Evolutionary conservation across 53 echinoderm and acorn worm species (phyloP).

Genomic region (Holothuria leucospilota): DNA sequence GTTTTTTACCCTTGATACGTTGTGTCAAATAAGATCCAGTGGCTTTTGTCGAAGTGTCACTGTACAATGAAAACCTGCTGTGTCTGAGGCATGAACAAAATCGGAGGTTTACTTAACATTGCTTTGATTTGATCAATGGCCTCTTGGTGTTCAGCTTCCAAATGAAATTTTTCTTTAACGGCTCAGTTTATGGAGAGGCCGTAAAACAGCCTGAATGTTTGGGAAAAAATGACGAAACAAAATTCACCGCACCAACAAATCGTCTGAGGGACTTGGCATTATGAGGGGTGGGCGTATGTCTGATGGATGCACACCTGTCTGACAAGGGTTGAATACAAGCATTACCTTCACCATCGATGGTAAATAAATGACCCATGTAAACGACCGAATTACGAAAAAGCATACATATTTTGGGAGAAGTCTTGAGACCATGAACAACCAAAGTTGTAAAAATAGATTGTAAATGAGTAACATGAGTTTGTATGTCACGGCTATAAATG

Average conservation of each 20-base stretch:
- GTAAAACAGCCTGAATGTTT: background rate
- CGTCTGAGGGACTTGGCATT: slow-evolving; percentile 12
- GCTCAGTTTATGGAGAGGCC: too few relatives aligned
- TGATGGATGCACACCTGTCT: slow-evolving; percentile 4
- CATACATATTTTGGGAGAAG: slow-evolving; percentile 20
- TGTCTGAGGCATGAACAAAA: too few relatives aligned
- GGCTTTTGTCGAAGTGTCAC: too few relatives aligned
- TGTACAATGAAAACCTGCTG: too few relatives aligned
- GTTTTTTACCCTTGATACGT: too few relatives aligned
- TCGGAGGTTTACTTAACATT: too few relatives aligned
- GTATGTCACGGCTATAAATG: slow-evolving; percentile 49
- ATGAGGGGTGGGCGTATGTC: slow-evolving; percentile 1
- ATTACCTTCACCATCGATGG: background rate
- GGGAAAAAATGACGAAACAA: slow-evolving; percentile 39
- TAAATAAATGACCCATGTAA: slow-evolving; percentile 15
- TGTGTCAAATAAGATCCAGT: too few relatives aligned
- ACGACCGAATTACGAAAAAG: slow-evolving; percentile 14
- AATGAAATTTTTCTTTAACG: too few relatives aligned
- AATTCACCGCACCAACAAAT: slow-evolving; percentile 44
- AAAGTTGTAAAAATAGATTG: slow-evolving; percentile 34
- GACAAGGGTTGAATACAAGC: background rate
- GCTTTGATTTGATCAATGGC: too few relatives aligned
- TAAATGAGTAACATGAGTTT: slow-evolving; percentile 43
- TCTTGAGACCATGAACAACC: slow-evolving; percentile 24
- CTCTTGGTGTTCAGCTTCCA: too few relatives aligned